Percentiles rank a stretch among this genome's conserved stretches.
phyloP scores from a whole-genome alignment of 2,113 vertebrate genomes.

The Leiothrix lutea region DNA sequence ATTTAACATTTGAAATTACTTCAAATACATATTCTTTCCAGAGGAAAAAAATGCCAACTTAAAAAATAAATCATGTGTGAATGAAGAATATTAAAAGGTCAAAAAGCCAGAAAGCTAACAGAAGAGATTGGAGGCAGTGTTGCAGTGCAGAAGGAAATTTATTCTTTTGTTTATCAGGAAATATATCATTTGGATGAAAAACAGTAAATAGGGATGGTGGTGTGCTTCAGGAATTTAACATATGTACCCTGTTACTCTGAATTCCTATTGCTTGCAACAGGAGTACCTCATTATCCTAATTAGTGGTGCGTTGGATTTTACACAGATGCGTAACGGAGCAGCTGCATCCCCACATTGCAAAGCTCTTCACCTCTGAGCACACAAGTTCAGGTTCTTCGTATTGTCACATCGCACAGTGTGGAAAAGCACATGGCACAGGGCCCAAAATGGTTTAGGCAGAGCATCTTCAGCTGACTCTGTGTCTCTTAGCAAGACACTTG shows the following conservation, averaged over 20 bases:
- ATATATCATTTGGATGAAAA: not conserved
- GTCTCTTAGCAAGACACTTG: not conserved
- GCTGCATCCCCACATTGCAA: not conserved
- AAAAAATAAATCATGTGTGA: not conserved
- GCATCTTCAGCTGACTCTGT: not conserved
- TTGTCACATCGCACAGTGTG: rapidly evolving
- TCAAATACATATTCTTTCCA: not conserved
- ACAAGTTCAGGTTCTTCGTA: not conserved
- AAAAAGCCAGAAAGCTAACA: slow-evolving; percentile 11
- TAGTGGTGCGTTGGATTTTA: not conserved
- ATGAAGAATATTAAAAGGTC: slow-evolving; percentile 21
- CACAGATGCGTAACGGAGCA: rapidly evolving
- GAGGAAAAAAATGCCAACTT: not conserved
- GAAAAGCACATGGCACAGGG: not conserved
- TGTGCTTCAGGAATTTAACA: not conserved
- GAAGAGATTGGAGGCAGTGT: not conserved
- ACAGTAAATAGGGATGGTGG: not conserved
- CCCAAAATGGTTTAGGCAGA: not conserved
- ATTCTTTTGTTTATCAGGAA: not conserved
- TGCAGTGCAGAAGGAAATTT: not conserved
- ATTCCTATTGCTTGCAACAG: not conserved
- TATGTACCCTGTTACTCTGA: not conserved
- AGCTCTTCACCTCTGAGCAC: not conserved
- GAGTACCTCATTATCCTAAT: not conserved
- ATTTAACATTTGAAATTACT: slow-evolving; percentile 9